A percentile compares a stretch with the other conserved stretches of the same genome.
These are phyloP conservation scores for Dasyornis broadbenti DNA, from an alignment of 2,113 vertebrate genomes.

Conservation along the genomic window DNA sequence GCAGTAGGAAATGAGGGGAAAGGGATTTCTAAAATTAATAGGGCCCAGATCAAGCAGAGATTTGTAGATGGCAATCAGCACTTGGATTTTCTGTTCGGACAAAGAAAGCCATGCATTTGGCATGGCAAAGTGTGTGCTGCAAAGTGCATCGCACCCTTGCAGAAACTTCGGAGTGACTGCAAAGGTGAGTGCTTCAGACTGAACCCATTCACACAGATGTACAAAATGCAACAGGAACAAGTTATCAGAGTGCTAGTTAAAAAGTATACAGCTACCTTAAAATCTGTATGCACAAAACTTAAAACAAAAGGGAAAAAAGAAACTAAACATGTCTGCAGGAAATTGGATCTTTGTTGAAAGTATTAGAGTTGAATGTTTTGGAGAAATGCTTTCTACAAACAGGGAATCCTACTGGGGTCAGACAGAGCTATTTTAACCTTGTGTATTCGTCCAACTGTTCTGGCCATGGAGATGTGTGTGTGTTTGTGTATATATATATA, in stretches of 20 bases:
- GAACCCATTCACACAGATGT: background rate
- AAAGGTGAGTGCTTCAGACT: background rate
- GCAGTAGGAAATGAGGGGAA: background rate
- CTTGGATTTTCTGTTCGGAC: background rate
- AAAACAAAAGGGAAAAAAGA: rapidly evolving
- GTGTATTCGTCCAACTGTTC: background rate
- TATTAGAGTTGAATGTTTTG: background rate
- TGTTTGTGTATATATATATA: background rate
- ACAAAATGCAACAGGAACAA: background rate
- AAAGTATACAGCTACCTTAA: background rate
- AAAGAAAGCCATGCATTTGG: background rate
- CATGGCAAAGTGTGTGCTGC: background rate
- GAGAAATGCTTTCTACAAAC: constrained; percentile 1
- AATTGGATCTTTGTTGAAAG: background rate
- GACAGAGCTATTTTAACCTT: constrained; percentile 26
- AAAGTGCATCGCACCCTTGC: too few species aligned
- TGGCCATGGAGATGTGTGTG: background rate
- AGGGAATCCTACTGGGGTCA: constrained; percentile 30
- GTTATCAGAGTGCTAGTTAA: background rate
- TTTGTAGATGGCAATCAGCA: background rate
- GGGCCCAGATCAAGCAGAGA: background rate
- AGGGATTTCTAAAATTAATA: background rate
- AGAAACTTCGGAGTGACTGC: background rate
- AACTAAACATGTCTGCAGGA: background rate
- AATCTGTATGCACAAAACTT: background rate